Evolutionary conservation across 2,113 vertebrate species (phyloP).

Genomic region (Clarias macrocephalus): DNA sequence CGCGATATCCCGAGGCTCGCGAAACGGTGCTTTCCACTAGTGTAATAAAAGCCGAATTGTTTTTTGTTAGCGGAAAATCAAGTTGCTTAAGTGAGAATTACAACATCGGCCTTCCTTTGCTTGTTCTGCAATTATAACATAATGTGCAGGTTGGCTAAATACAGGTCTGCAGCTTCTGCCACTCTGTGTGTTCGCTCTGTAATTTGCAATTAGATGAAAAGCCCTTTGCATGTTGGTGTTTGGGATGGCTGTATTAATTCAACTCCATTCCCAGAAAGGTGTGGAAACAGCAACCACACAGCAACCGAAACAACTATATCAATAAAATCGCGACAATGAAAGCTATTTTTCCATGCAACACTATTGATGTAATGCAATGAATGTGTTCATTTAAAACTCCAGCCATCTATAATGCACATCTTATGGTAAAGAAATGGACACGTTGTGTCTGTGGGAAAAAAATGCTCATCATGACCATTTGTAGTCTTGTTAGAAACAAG

Average conservation of each 20-base stretch:
- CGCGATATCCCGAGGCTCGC: conserved; percentile 21
- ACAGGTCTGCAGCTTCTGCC: conserved; percentile 45
- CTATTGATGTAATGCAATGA: background rate
- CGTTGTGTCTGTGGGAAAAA: background rate
- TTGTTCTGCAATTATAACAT: conserved; percentile 59
- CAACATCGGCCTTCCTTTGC: conserved; percentile 56
- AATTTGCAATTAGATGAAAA: conserved; percentile 62
- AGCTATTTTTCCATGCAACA: background rate
- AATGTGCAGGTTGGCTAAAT: conserved; percentile 57
- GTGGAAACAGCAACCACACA: background rate
- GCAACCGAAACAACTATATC: background rate
- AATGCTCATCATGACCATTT: background rate
- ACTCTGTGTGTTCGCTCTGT: conserved; percentile 48
- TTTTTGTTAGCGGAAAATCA: conserved; percentile 53
- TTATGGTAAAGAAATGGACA: background rate
- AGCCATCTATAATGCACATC: background rate
- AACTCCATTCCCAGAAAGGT: background rate
- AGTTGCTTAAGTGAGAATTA: conserved; percentile 53
- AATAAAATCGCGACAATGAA: background rate
- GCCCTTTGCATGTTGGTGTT: conserved; percentile 46
- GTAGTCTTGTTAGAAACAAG: background rate
- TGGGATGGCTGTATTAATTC: conserved; percentile 6
- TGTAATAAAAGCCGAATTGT: conserved; percentile 51
- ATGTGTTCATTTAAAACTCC: background rate
- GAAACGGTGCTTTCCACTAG: conserved; percentile 50